A percentile compares a stretch with the other conserved stretches of the same genome.
Evolutionary conservation across 2,888 invertebrate species (phyloP).

Genomic region (Eupithecia abbreviata): DNA sequence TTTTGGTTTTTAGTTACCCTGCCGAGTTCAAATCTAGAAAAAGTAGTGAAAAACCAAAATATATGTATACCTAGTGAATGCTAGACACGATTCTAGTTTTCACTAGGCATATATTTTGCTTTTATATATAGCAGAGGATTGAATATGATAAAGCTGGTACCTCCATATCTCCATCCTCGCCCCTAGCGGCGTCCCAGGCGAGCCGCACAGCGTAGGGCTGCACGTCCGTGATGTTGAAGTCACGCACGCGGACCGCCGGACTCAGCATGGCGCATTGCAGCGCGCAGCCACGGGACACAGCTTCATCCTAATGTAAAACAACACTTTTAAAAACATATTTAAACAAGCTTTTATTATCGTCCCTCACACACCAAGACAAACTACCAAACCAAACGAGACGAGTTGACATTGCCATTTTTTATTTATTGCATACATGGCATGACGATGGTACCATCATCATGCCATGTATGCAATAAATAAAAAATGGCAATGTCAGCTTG

Average conservation of each 20-base stretch:
- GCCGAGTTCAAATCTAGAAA: not conserved
- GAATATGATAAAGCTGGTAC: conserved; percentile 63
- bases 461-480: not conserved
- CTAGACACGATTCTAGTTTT: no score
- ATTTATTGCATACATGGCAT: not conserved
- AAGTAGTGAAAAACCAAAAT: no score
- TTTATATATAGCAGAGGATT: not conserved
- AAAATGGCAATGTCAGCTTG: no score
- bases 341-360: not conserved
- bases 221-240: conserved; percentile 96
- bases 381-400: not conserved
- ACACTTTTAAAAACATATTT: not conserved
- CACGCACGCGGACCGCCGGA: conserved; percentile 98
- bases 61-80: no score
- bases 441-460: no score
- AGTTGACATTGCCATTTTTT: no score
- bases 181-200: conserved; percentile 89
- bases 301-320: conserved; percentile 89
- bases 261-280: conserved; percentile 98
- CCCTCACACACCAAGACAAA: not conserved
- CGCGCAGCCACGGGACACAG: conserved; percentile 98
- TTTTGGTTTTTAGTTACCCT: not conserved
- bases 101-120: no score
- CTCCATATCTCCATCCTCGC: conserved; percentile 91
- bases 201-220: conserved; percentile 95